Conservation (phyloP, 2,113 vertebrate genomes). For the Rhinogobius similis region DNA sequence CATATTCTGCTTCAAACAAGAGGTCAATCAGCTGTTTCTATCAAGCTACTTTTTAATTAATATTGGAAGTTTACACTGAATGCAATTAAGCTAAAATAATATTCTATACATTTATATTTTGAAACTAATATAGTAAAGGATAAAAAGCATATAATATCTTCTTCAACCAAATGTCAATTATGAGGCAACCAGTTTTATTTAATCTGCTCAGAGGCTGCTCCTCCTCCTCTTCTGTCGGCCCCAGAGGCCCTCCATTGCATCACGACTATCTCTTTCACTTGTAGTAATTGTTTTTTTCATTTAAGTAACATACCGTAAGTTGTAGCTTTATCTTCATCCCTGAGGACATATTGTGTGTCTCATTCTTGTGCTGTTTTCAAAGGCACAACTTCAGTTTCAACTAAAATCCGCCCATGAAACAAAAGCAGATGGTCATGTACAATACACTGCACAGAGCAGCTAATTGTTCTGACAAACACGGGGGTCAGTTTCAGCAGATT, state of each 20-base stretch:
- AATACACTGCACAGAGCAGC: slow-evolving; percentile 6
- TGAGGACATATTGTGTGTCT: slow-evolving; percentile 32
- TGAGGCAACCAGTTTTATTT: too few relatives aligned
- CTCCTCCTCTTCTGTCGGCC: too few relatives aligned
- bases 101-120: too few relatives aligned
- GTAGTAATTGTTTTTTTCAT: background rate
- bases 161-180: too few relatives aligned
- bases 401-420: slow-evolving; percentile 25
- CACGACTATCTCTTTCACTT: background rate
- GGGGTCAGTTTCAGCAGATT: slow-evolving; percentile 2
- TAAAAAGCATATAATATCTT: too few relatives aligned
- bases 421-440: slow-evolving; percentile 4
- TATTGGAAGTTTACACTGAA: too few relatives aligned
- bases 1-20: too few relatives aligned
- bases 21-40: too few relatives aligned
- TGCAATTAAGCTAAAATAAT: too few relatives aligned
- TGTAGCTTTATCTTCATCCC: background rate
- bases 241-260: background rate
- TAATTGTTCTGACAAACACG: slow-evolving; percentile 11
- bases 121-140: too few relatives aligned
- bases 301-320: background rate
- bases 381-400: slow-evolving; percentile 22
- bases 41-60: too few relatives aligned
- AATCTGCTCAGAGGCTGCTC: too few relatives aligned
- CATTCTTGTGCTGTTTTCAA: slow-evolving; percentile 29